phyloP scores from a whole-genome alignment of 2,888 invertebrate species.

The Fabriciana adippe region DNA sequence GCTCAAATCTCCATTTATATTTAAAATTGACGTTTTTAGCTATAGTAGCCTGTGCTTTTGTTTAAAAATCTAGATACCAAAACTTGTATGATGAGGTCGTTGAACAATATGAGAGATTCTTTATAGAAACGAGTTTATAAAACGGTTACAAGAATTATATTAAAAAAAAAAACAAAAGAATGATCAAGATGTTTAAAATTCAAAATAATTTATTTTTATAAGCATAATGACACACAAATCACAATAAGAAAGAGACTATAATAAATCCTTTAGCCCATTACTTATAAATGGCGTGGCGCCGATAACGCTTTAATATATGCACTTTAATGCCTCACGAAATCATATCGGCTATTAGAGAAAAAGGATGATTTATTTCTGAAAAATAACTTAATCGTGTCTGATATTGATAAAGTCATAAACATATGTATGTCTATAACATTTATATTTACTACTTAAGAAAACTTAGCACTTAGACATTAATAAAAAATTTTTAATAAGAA shows the following conservation, averaged over 20 bases:
- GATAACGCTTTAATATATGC: constrained; percentile 65
- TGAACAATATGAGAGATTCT: constrained; percentile 31
- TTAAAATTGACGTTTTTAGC: constrained; percentile 23
- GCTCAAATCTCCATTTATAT: neutral
- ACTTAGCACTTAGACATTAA: neutral
- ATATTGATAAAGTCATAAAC: neutral
- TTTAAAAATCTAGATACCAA: constrained; percentile 27
- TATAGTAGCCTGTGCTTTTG: constrained; percentile 24
- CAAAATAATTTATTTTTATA: constrained; percentile 8
- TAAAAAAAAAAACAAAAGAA: neutral
- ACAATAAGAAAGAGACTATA: constrained; percentile 49
- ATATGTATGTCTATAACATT: neutral
- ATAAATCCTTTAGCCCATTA: constrained; percentile 68
- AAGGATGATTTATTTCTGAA: constrained; percentile 4
- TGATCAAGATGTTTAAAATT: neutral
- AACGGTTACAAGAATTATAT: constrained; percentile 8
- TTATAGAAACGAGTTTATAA: constrained; percentile 25
- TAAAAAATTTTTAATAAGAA: neutral
- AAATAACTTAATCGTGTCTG: neutral
- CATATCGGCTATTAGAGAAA: constrained; percentile 3
- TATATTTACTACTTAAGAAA: neutral
- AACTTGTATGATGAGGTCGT: constrained; percentile 34
- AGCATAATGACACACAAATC: neutral
- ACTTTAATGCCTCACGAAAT: constrained; percentile 35
- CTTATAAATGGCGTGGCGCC: constrained; percentile 66